Evolutionary conservation across 2,888 invertebrate genomes (phyloP), one percentile per base, ranked within the genome.

Genomic region (Caenorhabditis sp.): DNA sequence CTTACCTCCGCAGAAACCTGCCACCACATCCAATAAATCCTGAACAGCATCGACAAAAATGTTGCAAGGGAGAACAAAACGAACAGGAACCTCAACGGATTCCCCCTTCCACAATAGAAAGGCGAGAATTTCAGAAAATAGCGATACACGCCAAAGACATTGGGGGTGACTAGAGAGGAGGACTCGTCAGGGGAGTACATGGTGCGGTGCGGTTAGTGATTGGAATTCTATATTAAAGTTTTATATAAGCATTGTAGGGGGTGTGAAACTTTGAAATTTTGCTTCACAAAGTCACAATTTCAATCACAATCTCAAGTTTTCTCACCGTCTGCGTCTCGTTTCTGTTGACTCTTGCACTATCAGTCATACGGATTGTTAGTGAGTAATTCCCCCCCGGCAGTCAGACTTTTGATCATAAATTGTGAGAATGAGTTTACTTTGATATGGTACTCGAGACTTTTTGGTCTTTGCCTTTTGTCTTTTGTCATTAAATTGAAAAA

Each of bases 91-190:
- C 67, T 28, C 11, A 61, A 5, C 2, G 47, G 28, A 40, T 40
- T 40, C 0, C 68, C 61, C 24, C 20, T 37, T 9, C 5, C 9
- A 18, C 47, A 47, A 5, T 68, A 47, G 26, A 68, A 68, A 4
- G 68, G 68, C 6, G 76, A 76, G 9, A 68, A 62, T 26, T n/a
- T 76, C 6, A 67, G 15, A n/a, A 76, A 53, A 40, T 61, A 32
- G 9, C 61, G 58, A 15, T 26, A 67, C 13, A 67, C 13, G 0
- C 67, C 53, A 40, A 76, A 76, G 37, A 76, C 24, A 69, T 60
- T 24, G 11, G 50, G 18, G 18, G 20, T 0, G 1, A 32, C 6
- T 15, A 32, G n/a, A 56, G 56, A 18, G 35, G 11, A 9, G 35
- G 11, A 9, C 68, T 56, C 56, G 32, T 44, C 44, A n/a, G n/a